These are phyloP conservation scores for Parthenolecanium corni DNA, from an alignment of 2,888 invertebrate species.

Conservation along the genomic window DNA sequence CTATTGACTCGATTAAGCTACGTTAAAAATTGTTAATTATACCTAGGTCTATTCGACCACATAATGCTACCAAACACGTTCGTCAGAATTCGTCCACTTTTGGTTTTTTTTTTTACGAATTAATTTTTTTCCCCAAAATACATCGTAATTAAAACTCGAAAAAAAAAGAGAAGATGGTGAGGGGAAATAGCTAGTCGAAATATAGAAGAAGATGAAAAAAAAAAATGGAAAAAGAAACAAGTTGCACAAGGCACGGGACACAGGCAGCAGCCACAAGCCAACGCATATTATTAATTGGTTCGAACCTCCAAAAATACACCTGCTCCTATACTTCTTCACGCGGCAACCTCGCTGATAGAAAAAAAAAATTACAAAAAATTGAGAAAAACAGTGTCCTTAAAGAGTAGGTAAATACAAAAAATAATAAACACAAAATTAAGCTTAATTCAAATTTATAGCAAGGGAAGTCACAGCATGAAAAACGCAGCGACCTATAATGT, in stretches of 20 bases:
- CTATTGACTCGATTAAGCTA: no score
- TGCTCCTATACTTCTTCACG: constrained; percentile 14
- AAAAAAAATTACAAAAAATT: constrained; percentile 8
- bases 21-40: no score
- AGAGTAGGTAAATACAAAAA: constrained; percentile 11
- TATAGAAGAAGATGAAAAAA: background rate
- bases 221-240: constrained; percentile 8
- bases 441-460: no score
- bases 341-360: constrained; percentile 23
- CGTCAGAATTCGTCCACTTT: no score
- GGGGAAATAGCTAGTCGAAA: constrained; percentile 19
- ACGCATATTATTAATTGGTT: constrained; percentile 26
- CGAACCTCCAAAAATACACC: constrained; percentile 27
- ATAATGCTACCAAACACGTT: no score
- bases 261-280: constrained; percentile 27
- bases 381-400: constrained; percentile 14
- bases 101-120: background rate
- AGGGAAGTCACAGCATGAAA: no score
- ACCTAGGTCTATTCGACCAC: no score
- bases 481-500: no score
- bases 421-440: constrained; percentile 15
- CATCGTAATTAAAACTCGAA: background rate
- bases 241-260: constrained; percentile 21
- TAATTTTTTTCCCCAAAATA: constrained; percentile 2
- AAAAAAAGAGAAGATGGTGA: constrained; percentile 5